Conservation (phyloP, 2,113 vertebrate genomes). For the Nerophis ophidion region DNA sequence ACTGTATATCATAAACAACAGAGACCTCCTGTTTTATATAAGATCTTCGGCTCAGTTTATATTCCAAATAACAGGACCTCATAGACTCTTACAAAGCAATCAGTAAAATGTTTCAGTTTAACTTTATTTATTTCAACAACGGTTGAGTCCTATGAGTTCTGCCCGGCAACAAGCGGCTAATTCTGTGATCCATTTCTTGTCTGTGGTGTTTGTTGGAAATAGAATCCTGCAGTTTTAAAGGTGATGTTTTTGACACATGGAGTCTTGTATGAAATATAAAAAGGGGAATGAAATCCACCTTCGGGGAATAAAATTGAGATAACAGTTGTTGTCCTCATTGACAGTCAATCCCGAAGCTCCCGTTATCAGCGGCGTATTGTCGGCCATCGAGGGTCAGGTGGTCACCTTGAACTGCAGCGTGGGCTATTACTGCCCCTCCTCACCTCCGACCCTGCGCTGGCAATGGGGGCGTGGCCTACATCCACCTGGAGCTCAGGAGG, state of each 20-base stretch:
- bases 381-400: slow-evolving; percentile 59
- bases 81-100: neutral
- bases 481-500: slow-evolving; percentile 27
- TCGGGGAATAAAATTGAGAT: neutral
- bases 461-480: slow-evolving; percentile 46
- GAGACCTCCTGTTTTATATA: neutral
- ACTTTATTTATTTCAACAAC: neutral
- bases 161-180: neutral
- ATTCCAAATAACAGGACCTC: too few relatives aligned
- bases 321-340: neutral
- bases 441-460: slow-evolving; percentile 62
- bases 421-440: slow-evolving; percentile 58
- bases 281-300: neutral
- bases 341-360: slow-evolving; percentile 62
- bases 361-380: slow-evolving; percentile 46
- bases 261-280: neutral
- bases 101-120: neutral
- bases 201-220: neutral
- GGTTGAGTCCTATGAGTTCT: neutral
- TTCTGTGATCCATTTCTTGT: neutral
- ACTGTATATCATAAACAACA: too few relatives aligned
- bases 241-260: too few relatives aligned
- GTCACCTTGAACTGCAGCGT: slow-evolving; percentile 69
- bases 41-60: neutral
- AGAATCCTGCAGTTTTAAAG: neutral